These are phyloP conservation scores for Onychomys torridus DNA, from an alignment of 2,797 vertebrate species.

Conservation along the genomic window DNA sequence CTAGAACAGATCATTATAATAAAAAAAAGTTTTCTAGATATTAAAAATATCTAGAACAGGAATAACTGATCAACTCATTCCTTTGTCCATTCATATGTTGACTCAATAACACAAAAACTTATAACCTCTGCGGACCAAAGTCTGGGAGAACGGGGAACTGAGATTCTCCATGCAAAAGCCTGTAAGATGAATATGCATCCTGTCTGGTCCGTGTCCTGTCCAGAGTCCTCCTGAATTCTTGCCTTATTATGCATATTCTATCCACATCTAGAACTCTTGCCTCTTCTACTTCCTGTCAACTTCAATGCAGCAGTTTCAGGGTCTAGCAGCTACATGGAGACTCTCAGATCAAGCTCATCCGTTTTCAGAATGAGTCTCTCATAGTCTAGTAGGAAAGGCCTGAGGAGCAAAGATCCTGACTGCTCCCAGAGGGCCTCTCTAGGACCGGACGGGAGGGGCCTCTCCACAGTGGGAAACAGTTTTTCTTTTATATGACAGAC, in stretches of 20 bases:
- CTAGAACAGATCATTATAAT: neutral
- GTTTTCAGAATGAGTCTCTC: constrained; percentile 30
- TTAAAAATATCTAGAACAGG: neutral
- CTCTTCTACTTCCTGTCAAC: neutral
- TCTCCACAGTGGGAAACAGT: neutral
- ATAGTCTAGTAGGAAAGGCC: neutral
- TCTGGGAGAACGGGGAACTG: neutral
- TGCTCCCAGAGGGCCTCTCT: neutral
- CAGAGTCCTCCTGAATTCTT: neutral
- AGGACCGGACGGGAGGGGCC: neutral
- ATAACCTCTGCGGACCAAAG: neutral
- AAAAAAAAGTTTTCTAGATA: constrained; percentile 38
- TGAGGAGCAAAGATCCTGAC: neutral
- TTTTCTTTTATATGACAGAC: constrained; percentile 5
- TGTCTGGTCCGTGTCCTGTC: neutral
- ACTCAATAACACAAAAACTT: neutral
- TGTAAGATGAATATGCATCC: neutral
- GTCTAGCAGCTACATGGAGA: neutral
- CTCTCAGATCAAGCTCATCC: neutral
- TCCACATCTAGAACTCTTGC: neutral
- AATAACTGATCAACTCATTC: neutral
- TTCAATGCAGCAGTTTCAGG: neutral
- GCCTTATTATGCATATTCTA: neutral
- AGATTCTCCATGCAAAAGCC: neutral
- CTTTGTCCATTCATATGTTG: neutral